phyloP scores from a whole-genome alignment of 2,888 invertebrate genomes.

The Stictocephala bisonia region DNA sequence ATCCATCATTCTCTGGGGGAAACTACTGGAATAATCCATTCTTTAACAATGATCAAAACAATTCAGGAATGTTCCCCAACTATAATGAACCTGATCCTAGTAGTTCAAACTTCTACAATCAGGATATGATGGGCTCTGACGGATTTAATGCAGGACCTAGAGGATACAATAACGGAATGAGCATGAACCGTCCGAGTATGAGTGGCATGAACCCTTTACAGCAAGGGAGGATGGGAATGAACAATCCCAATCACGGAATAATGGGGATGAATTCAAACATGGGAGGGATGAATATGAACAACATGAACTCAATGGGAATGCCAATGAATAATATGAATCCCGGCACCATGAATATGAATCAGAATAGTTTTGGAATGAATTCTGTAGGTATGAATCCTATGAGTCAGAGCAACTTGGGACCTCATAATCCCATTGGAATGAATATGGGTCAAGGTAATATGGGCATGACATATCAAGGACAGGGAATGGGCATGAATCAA shows the following conservation, averaged over 20 bases:
- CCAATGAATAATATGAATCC: background rate
- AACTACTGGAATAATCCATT: constrained; percentile 46
- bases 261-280: constrained; percentile 37
- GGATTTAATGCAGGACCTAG: constrained; percentile 30
- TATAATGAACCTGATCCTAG: constrained; percentile 32
- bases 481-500: constrained; percentile 25
- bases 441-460: background rate
- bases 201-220: constrained; percentile 33
- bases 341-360: constrained; percentile 16
- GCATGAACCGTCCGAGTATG: constrained; percentile 35
- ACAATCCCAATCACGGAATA: constrained; percentile 28
- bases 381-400: constrained; percentile 15
- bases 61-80: constrained; percentile 20
- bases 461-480: constrained; percentile 14
- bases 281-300: constrained; percentile 23
- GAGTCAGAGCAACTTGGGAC: background rate
- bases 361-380: constrained; percentile 29
- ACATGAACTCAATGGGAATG: constrained; percentile 23
- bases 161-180: constrained; percentile 31
- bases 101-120: constrained; percentile 31
- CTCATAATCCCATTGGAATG: constrained; percentile 6
- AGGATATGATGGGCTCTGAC: constrained; percentile 35
- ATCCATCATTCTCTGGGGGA: constrained; percentile 28
- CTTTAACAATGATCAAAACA: constrained; percentile 41
- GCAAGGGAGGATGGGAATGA: constrained; percentile 28